A percentile compares a stretch with the other conserved stretches of the same genome.
Evolutionary conservation across 2,888 invertebrate genomes (phyloP).

Genomic region (Oeneis ivallda): DNA sequence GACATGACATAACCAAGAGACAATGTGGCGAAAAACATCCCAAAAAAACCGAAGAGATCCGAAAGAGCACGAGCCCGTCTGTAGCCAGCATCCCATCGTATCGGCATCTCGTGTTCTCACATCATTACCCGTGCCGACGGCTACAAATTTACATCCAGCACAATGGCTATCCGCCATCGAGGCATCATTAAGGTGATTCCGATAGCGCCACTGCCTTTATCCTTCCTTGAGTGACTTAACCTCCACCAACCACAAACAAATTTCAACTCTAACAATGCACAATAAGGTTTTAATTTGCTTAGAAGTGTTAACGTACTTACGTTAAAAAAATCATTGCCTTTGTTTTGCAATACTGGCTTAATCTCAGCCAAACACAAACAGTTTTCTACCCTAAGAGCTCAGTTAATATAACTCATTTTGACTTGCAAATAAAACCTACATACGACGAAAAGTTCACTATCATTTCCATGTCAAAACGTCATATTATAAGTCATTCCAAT

Average conservation of each 20-base stretch:
- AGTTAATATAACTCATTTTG: constrained; percentile 35
- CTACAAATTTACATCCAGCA: constrained; percentile 82
- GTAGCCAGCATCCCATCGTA: constrained; percentile 30
- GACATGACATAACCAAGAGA: constrained; percentile 31
- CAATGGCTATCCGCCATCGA: constrained; percentile 82
- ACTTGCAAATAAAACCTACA: constrained; percentile 46
- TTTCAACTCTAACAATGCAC: constrained; percentile 49
- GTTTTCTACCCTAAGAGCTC: constrained; percentile 52
- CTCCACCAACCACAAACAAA: constrained; percentile 43
- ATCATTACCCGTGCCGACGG: constrained; percentile 82
- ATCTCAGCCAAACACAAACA: constrained; percentile 38
- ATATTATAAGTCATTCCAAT: constrained; percentile 67
- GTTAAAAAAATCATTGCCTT: constrained; percentile 53
- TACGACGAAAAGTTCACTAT: constrained; percentile 50
- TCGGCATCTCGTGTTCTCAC: constrained; percentile 80
- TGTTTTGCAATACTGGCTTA: constrained; percentile 55
- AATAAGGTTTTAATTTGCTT: constrained; percentile 46
- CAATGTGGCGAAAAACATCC: constrained; percentile 34
- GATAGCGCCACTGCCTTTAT: constrained; percentile 74
- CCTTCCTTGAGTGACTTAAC: constrained; percentile 54
- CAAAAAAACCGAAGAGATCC: constrained; percentile 31
- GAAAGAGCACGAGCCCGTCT: constrained; percentile 36
- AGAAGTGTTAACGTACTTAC: constrained; percentile 51
- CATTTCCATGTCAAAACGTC: constrained; percentile 68
- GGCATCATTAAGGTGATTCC: constrained; percentile 82